A percentile compares a stretch with the other conserved stretches of the same genome.
Evolutionary conservation across 1,140 invertebrate species (phyloP).

Genomic region (Gryon sp.): DNA sequence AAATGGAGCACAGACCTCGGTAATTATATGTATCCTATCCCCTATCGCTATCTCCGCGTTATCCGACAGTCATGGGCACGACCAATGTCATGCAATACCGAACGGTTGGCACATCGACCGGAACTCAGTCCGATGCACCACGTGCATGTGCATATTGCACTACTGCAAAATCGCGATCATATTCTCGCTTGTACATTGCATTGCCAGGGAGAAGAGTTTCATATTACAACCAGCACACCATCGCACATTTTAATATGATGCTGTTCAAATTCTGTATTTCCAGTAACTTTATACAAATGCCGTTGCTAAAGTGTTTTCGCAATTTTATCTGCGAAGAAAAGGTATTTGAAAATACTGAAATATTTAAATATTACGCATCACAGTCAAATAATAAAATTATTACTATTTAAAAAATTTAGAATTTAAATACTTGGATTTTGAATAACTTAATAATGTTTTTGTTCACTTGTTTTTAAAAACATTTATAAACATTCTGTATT

Average conservation of each 20-base stretch:
- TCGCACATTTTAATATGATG: slow-evolving; percentile 58
- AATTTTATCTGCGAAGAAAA: no score
- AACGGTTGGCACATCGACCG: slow-evolving; percentile 64
- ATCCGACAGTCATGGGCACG: slow-evolving; percentile 62
- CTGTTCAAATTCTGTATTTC: slow-evolving; percentile 51
- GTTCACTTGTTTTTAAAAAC: no score
- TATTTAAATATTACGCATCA: background rate
- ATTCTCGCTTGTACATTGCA: slow-evolving; percentile 46
- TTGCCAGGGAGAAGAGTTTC: slow-evolving; percentile 49
- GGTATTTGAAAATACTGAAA: slow-evolving; percentile 28
- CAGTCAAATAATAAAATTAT: no score
- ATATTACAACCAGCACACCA: slow-evolving; percentile 54
- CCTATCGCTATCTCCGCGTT: slow-evolving; percentile 61
- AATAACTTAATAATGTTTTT: no score
- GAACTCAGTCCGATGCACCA: slow-evolving; percentile 64
- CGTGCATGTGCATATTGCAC: slow-evolving; percentile 66
- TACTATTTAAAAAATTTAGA: no score
- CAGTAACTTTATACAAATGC: slow-evolving; percentile 31
- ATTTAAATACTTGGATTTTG: no score
- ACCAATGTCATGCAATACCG: slow-evolving; percentile 65
- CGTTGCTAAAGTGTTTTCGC: slow-evolving; percentile 23
- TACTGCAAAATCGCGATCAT: slow-evolving; percentile 57
- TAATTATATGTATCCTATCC: slow-evolving; percentile 79
- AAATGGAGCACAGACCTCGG: slow-evolving; percentile 76
- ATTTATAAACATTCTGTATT: no score